Base-by-base conservation (phyloP, 2,113 vertebrate species). In the Phasianus colchicus region DNA sequence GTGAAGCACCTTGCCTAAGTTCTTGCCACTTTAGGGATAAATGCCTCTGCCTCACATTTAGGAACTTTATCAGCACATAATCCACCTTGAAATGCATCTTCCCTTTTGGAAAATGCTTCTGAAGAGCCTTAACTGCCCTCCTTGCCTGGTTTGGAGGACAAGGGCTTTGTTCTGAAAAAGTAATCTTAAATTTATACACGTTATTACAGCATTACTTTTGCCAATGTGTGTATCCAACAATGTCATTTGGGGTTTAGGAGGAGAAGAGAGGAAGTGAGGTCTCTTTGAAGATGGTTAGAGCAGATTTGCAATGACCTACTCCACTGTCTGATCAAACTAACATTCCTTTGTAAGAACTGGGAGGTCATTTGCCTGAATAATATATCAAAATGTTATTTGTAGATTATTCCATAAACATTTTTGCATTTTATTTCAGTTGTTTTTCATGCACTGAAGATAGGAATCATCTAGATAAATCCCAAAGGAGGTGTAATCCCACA, bases 1-100 rank as follows among this genome's bases (percentile, higher is more conserved):
- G 43, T 67, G 32, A 66, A 55, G 7, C 57, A 8, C 45, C 50
- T 82, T 77, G 20, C 15, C 11, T 16, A 29, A 78, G 36, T 57
- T 36, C 27, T 34, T 81, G 17, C 10, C 10, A 10, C n/a, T 57
- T 20, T 13, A 30, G 17, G 25, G 24, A 45, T 34, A 55, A 91
- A 71, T 10, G 43, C 2, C 1, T 36, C 27, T 84, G 38, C 17
- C 30, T 81, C 0, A 0, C 32, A 45, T 40, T 9, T 5, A 43
- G 34, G 58, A 88, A 52, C 11, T 8, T 80, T 36, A 63, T 64
- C 17, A 52, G n/a, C 16, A 48, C 4, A 81, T 9, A 83, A 77
- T 70, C 1, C 16, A 57, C 4, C 0, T 0, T 0, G 1, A 54
- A n/a, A 82, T 47, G 5, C 8, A 11, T 47, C 1, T 29, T 92